Evolutionary conservation across 2,113 vertebrate species (phyloP).

Genomic region (Tympanuchus pallidicinctus): DNA sequence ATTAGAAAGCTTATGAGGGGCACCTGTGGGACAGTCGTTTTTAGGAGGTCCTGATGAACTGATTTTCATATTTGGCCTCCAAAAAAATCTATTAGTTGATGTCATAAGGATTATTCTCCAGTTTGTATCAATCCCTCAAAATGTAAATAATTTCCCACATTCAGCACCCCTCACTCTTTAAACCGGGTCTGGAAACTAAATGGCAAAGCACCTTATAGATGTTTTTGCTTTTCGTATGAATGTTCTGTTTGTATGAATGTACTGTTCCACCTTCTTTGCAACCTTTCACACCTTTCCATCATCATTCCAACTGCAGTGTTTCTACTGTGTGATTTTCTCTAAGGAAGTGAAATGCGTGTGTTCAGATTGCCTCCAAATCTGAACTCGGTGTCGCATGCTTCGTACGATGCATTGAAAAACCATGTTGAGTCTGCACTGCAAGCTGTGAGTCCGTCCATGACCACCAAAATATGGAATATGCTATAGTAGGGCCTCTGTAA

Average conservation of each 20-base stretch:
- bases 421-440: neutral
- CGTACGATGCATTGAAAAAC: neutral
- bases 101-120: constrained; percentile 17
- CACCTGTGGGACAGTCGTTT: neutral
- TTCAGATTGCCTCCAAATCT: neutral
- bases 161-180: neutral
- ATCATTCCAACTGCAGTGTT: neutral
- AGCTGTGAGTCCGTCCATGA: neutral
- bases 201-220: neutral
- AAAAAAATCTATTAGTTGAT: constrained; percentile 28
- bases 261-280: neutral
- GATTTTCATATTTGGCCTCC: neutral
- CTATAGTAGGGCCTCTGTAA: neutral
- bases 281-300: neutral
- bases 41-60: neutral
- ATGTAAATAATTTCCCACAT: constrained; percentile 27
- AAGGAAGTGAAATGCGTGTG: neutral
- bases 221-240: neutral
- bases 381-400: accelerated
- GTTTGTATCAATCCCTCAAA: constrained; percentile 43
- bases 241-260: neutral
- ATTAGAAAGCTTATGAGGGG: neutral
- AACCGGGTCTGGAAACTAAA: neutral
- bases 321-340: neutral
- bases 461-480: neutral